Conservation (phyloP, 2,113 vertebrate species). For the Tetraodon nigroviridis region DNA sequence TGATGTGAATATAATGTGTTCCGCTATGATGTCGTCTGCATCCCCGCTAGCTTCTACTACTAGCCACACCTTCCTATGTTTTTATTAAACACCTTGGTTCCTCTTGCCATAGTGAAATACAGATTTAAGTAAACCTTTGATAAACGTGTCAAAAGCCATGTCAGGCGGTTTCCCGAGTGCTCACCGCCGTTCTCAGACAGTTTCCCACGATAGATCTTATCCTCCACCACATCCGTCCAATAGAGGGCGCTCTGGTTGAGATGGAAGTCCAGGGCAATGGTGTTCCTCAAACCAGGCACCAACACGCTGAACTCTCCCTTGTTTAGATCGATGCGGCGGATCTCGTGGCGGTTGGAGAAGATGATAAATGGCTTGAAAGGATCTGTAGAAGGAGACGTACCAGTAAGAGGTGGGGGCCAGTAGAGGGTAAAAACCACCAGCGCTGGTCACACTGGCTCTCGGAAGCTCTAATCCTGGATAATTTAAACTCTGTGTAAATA, state of each 20-base stretch:
- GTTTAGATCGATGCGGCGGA: slow-evolving; percentile 92
- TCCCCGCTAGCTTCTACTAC: no score
- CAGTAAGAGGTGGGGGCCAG: neutral
- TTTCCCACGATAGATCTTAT: slow-evolving; percentile 96
- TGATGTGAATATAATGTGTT: no score
- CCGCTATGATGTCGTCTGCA: no score
- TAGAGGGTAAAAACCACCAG: slow-evolving; percentile 16
- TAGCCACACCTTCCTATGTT: no score
- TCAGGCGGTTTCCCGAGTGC: neutral
- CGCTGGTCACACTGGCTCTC: neutral
- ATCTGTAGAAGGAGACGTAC: slow-evolving; percentile 69
- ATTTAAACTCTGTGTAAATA: slow-evolving; percentile 60
- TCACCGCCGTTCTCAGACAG: slow-evolving; percentile 91
- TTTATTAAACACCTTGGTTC: no score
- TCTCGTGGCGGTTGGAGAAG: slow-evolving; percentile 97
- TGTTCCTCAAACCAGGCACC: slow-evolving; percentile 93
- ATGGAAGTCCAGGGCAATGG: slow-evolving; percentile 95
- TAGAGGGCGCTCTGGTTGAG: slow-evolving; percentile 93
- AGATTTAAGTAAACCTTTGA: neutral
- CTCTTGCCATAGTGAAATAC: no score
- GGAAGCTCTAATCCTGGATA: slow-evolving; percentile 52
- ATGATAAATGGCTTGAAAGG: slow-evolving; percentile 97
- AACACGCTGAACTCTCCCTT: slow-evolving; percentile 94
- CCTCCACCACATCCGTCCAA: slow-evolving; percentile 97
- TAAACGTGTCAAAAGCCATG: neutral